Evolutionary conservation across 2,113 vertebrate species (phyloP).

Genomic region (Tringa solitaria): DNA sequence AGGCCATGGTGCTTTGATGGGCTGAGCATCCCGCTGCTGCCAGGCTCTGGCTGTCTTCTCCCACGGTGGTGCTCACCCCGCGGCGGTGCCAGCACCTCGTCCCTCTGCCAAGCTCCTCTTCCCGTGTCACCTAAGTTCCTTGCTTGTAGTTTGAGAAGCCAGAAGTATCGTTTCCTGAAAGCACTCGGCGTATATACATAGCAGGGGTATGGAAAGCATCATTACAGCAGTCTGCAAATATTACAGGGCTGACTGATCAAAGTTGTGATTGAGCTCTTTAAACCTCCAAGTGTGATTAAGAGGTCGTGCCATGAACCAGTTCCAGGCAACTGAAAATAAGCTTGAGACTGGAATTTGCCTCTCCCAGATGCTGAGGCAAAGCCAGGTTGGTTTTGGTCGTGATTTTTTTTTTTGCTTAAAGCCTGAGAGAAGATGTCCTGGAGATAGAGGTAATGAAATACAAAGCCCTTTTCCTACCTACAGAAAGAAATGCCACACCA

Average conservation of each 20-base stretch:
- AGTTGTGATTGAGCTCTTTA: not conserved
- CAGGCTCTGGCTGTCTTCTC: not conserved
- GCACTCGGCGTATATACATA: not conserved
- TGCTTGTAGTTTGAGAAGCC: not conserved
- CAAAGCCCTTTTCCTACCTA: not conserved
- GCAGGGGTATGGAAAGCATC: not conserved
- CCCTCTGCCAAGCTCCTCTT: not conserved
- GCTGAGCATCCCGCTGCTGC: not conserved
- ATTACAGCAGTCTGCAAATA: not conserved
- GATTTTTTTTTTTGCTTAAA: not conserved
- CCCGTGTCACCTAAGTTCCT: too few relatives aligned
- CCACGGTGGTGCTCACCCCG: fast-evolving
- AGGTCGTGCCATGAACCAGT: not conserved
- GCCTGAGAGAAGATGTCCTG: not conserved
- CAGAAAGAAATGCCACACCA: not conserved
- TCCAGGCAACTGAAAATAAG: not conserved
- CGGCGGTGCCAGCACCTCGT: not conserved
- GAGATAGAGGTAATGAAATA: not conserved
- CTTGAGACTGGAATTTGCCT: not conserved
- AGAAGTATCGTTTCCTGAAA: not conserved
- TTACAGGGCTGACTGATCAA: not conserved
- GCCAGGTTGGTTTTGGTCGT: not conserved
- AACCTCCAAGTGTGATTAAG: not conserved
- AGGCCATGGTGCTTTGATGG: not conserved
- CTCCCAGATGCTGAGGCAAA: not conserved